Conservation (phyloP, 2,888 invertebrate genomes). For the Cosmorhoe ocellata region DNA sequence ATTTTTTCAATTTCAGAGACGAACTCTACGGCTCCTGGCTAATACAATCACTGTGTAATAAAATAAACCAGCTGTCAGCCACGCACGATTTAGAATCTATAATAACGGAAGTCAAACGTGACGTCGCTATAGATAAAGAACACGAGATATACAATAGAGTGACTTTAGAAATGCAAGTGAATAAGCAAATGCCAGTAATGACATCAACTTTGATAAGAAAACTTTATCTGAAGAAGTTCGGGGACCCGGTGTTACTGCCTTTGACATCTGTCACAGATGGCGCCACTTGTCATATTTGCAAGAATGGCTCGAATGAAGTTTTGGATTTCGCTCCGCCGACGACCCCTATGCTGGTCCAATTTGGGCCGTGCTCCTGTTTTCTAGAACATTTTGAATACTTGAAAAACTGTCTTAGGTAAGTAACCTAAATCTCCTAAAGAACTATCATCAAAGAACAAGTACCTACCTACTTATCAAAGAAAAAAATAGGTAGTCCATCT, state of each 20-base stretch:
- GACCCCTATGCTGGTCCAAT: constrained; percentile 41
- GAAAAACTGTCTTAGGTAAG: constrained; percentile 51
- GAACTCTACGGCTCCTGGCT: constrained; percentile 62
- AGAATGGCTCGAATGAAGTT: constrained; percentile 33
- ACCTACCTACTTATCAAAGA: too few species aligned
- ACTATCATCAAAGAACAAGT: too few species aligned
- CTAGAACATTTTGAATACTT: constrained; percentile 54
- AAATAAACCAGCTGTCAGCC: constrained; percentile 49
- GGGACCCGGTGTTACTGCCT: constrained; percentile 52
- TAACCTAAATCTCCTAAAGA: not conserved
- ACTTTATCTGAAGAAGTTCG: constrained; percentile 50
- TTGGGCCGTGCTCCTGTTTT: constrained; percentile 50
- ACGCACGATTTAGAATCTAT: constrained; percentile 61
- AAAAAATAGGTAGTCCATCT: too few species aligned
- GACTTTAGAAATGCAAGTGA: constrained; percentile 47
- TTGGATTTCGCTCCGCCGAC: constrained; percentile 30
- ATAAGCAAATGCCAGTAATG: constrained; percentile 42
- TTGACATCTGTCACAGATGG: constrained; percentile 15
- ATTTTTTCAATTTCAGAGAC: too few species aligned
- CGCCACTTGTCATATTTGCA: constrained; percentile 17
- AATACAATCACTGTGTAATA: constrained; percentile 62
- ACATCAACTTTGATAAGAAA: constrained; percentile 57
- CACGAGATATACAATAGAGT: constrained; percentile 45
- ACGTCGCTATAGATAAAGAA: constrained; percentile 58
- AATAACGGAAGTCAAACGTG: constrained; percentile 58